Evolutionary conservation across 2,797 vertebrate species (phyloP).

Genomic region (Phalloptychus januarius): DNA sequence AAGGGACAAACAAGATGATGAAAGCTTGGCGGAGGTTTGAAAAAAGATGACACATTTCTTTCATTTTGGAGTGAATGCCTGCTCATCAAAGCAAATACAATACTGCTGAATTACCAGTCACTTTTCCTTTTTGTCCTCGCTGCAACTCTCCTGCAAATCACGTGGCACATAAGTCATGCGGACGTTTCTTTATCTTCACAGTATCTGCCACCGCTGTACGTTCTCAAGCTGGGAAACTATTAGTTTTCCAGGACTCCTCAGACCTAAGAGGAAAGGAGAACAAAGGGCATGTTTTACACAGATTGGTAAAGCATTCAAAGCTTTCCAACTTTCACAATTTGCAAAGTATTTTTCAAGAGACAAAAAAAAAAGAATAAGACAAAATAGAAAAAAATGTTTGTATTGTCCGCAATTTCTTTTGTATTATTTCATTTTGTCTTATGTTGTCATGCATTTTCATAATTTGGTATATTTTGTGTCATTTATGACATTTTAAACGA

Average conservation of each 20-base stretch:
- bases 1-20: constrained; percentile 64
- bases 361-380: too few relatives aligned
- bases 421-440: too few relatives aligned
- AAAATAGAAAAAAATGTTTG: too few relatives aligned
- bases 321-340: not conserved
- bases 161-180: constrained; percentile 68
- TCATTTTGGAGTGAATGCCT: constrained; percentile 52
- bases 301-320: not conserved
- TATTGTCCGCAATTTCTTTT: too few relatives aligned
- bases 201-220: constrained; percentile 37
- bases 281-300: constrained; percentile 47
- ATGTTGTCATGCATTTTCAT: too few relatives aligned
- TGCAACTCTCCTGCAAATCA: constrained; percentile 55
- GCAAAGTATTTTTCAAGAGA: not conserved
- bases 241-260: constrained; percentile 59
- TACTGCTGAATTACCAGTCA: constrained; percentile 29
- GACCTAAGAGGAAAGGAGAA: constrained; percentile 25
- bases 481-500: too few relatives aligned
- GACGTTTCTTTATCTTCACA: constrained; percentile 54
- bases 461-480: too few relatives aligned
- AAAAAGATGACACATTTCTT: constrained; percentile 70
- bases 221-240: constrained; percentile 52
- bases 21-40: constrained; percentile 44
- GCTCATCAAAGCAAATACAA: constrained; percentile 64
- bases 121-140: constrained; percentile 61